A percentile compares a stretch with the other conserved stretches of the same genome.
Conservation (phyloP, 2,888 invertebrate species). For the Cataglyphis albicans region DNA sequence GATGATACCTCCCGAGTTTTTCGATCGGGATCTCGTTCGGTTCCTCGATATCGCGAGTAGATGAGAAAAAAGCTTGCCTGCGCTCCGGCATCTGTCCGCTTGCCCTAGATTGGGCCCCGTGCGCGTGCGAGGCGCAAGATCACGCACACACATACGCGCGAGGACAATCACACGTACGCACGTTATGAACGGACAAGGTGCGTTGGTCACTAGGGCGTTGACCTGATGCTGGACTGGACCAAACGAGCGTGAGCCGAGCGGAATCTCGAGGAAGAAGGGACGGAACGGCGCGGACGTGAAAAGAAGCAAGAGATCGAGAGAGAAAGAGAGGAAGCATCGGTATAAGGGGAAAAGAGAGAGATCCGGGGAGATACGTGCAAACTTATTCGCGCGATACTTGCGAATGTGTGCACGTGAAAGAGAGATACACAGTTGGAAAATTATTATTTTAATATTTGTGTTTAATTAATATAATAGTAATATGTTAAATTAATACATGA, state of each 20-base stretch:
- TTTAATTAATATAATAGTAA: too few species aligned
- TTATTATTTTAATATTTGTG: too few species aligned
- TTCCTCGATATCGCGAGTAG: conserved; percentile 48
- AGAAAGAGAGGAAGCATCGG: conserved; percentile 3
- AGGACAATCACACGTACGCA: conserved; percentile 56
- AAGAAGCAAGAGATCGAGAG: conserved; percentile 9
- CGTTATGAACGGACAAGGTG: conserved; percentile 79
- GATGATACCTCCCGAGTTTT: conserved; percentile 39
- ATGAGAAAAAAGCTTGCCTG: conserved; percentile 67
- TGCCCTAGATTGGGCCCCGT: conserved; percentile 72
- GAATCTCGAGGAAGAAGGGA: conserved; percentile 69
- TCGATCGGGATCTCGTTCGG: conserved; percentile 59
- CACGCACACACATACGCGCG: conserved; percentile 22
- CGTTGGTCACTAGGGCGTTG: conserved; percentile 85
- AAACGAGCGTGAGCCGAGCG: conserved; percentile 80
- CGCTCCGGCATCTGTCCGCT: conserved; percentile 67
- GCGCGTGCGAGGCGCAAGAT: conserved; percentile 45
- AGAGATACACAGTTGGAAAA: background rate
- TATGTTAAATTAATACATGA: too few species aligned
- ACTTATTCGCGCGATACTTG: conserved; percentile 49
- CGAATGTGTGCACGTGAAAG: conserved; percentile 12
- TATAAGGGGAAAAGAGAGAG: conserved; percentile 15
- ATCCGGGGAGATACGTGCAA: conserved; percentile 43
- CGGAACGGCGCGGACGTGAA: conserved; percentile 31
- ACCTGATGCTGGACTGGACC: conserved; percentile 83